A percentile compares a stretch with the other conserved stretches of the same genome.
Conservation (phyloP, 1,140 invertebrate species). For the Drosophila suzukii region DNA sequence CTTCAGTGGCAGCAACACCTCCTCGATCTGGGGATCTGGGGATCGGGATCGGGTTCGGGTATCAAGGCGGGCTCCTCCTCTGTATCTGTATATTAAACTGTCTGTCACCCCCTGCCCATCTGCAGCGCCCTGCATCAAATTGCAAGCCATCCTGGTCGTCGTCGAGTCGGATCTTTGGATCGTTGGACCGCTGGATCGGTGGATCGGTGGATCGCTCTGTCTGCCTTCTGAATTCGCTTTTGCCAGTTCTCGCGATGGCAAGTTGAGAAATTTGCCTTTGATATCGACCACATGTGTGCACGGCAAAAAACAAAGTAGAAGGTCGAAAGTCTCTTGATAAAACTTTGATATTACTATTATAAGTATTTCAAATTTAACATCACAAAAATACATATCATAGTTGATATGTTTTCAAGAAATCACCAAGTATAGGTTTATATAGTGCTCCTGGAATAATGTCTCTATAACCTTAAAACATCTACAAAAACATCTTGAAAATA, state of each 20-base stretch:
- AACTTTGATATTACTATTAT: background rate
- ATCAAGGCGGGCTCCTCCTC: constrained; percentile 20
- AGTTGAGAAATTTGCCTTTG: constrained; percentile 76
- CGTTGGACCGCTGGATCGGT: constrained; percentile 40
- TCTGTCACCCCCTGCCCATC: constrained; percentile 38
- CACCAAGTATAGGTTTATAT: too few species aligned
- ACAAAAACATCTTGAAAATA: too few species aligned
- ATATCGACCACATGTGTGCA: constrained; percentile 58
- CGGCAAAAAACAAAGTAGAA: constrained; percentile 4
- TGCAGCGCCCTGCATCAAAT: constrained; percentile 47
- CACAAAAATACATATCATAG: too few species aligned
- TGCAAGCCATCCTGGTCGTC: constrained; percentile 47
- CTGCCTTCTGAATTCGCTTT: constrained; percentile 19
- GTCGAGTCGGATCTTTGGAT: constrained; percentile 37
- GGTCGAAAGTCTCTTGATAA: background rate
- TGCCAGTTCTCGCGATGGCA: constrained; percentile 38
- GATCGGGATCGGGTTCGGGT: constrained; percentile 16
- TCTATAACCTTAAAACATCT: too few species aligned
- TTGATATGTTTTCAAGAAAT: too few species aligned
- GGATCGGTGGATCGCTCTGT: constrained; percentile 33
- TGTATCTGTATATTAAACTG: constrained; percentile 51
- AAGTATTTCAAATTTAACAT: background rate
- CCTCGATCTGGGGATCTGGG: constrained; percentile 40
- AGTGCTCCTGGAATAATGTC: too few species aligned
- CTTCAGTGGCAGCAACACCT: constrained; percentile 75